Conservation (phyloP, 2,113 vertebrate genomes). For the Callocephalon fimbriatum region DNA sequence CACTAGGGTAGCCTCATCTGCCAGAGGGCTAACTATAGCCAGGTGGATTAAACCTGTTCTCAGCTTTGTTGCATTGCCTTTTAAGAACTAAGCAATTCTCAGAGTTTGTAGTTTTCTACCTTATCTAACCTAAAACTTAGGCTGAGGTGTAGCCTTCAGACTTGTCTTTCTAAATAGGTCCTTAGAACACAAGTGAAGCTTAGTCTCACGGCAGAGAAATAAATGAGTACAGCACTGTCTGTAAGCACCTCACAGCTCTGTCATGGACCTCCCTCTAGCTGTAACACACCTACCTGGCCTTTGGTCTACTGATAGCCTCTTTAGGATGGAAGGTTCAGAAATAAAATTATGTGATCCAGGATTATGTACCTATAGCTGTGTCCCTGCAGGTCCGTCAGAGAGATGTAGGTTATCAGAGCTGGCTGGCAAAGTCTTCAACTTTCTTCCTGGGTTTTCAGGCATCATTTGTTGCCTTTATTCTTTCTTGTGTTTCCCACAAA, state of each 20-base stretch:
- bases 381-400: background rate
- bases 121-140: background rate
- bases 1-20: background rate
- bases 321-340: background rate
- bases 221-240: background rate
- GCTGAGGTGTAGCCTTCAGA: background rate
- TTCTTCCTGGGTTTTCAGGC: background rate
- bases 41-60: background rate
- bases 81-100: background rate
- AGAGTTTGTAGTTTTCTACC: background rate
- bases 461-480: background rate
- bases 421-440: background rate
- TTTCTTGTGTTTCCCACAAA: background rate
- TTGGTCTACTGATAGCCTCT: background rate
- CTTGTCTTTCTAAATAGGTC: background rate
- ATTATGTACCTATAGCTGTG: background rate
- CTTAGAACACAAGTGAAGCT: background rate
- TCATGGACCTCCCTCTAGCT: background rate
- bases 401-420: background rate
- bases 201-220: background rate
- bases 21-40: background rate
- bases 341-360: background rate
- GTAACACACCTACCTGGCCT: background rate
- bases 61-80: background rate
- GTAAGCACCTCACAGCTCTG: background rate